Base-by-base conservation (phyloP, 2,888 invertebrate genomes). In the Eumerus sabulonum region DNA sequence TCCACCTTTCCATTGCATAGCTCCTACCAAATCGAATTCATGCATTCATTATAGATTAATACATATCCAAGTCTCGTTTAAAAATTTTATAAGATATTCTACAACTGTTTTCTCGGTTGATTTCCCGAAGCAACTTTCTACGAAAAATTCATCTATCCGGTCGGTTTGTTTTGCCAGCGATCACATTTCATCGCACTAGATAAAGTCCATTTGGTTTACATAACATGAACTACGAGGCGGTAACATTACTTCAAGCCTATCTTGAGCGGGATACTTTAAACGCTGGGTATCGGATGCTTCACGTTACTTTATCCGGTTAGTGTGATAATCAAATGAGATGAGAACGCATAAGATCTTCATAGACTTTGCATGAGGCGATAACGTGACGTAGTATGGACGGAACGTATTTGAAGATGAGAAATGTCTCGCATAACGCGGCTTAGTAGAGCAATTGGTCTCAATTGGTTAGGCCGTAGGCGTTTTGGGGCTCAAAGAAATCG, bases 81-180 rank as follows among this genome's bases (percentile, higher is more conserved):
- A n/a, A n/a, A n/a, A n/a, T n/a, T n/a, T n/a, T n/a, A 45, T 14
- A 14, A 16, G 14, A 45, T 47, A 62, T 47, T 36, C 59, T 62
- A 45, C 16, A 47, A 57, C 51, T 63, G 74, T 68, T 76, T 68
- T 57, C 51, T 56, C 36, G 47, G 40, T 51, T 51, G 53, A 68
- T 76, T 63, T 68, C 63, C 42, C 74, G 35, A 38, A 35, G n/a
- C 35, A 74, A 76, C 74, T 76, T 76, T 76, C 74, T 76, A 68
- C 36, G 56, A 54, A n/a, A n/a, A 27, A 59, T 57, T 19, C 17
- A 16, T 59, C 42, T 59, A 47, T 38, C 16, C 36, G 54, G 60
- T 47, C 50, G 57, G 16, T 67, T 56, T 14, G 38, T 16, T 53
- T 48, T 54, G 59, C 47, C 60, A 42, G n/a, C n/a, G n/a, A n/a